Evolutionary conservation across 2,888 invertebrate genomes (phyloP).

Genomic region (Spisula subtruncata): DNA sequence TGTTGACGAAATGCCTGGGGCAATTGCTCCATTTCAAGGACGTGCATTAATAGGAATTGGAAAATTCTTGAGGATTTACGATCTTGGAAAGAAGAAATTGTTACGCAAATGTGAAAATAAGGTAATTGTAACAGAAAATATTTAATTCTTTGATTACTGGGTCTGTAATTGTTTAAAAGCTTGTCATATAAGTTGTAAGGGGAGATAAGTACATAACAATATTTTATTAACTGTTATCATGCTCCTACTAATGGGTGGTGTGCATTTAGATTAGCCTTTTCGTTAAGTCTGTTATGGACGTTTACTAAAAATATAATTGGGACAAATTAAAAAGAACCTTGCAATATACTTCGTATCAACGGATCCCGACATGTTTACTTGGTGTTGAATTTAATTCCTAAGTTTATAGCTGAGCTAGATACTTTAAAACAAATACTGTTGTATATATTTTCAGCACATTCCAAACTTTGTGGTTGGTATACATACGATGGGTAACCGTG

Average conservation of each 20-base stretch:
- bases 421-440: no score
- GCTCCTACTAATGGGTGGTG: no score
- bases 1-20: conserved; percentile 95
- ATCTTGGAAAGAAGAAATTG: conserved; percentile 98
- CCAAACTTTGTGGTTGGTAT: conserved; percentile 98
- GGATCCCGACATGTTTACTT: not conserved
- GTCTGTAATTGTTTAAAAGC: no score
- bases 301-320: no score
- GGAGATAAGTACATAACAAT: no score
- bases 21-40: conserved; percentile 91
- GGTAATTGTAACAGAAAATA: conserved; percentile 86
- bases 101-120: conserved; percentile 99
- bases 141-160: no score
- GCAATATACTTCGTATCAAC: no score
- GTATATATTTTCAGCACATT: conserved; percentile 92
- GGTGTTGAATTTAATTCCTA: not conserved
- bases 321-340: no score
- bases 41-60: conserved; percentile 97
- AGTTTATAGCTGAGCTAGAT: not conserved
- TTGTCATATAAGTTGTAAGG: no score
- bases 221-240: no score
- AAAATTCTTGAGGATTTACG: conserved; percentile 96
- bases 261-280: no score
- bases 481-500: conserved; percentile 97
- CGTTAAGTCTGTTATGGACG: no score